These are phyloP conservation scores for Onchidella celtica DNA, from an alignment of 2,888 invertebrate species.

Conservation along the genomic window DNA sequence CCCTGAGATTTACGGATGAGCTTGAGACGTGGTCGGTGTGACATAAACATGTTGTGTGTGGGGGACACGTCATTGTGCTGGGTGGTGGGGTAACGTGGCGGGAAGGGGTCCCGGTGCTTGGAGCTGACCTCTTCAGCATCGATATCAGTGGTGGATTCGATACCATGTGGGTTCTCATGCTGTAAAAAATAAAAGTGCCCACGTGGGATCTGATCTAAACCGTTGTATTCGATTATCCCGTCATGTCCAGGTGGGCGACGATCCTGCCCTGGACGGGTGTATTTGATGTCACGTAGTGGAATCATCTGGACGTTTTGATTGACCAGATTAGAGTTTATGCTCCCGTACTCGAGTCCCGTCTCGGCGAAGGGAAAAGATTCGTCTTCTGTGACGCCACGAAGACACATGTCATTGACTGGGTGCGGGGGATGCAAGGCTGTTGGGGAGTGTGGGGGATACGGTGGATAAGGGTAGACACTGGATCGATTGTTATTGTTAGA, in stretches of 20 bases:
- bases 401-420: not conserved
- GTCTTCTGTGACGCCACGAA: not conserved
- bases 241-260: no score
- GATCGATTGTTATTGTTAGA: no score
- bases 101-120: not conserved
- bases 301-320: not conserved
- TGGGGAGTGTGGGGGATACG: no score
- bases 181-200: not conserved
- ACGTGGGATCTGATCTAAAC: no score
- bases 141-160: not conserved
- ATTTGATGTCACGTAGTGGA: not conserved
- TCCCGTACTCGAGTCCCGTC: not conserved
- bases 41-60: no score
- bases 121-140: not conserved
- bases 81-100: no score
- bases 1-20: no score
- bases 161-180: not conserved
- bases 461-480: no score
- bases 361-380: conserved; percentile 33
- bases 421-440: not conserved
- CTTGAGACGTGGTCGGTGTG: no score
- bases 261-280: no score
- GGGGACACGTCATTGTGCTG: no score
- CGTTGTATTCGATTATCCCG: no score
- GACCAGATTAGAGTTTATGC: not conserved